Conservation (phyloP, 2,888 invertebrate species). For the Tinea trinotella region DNA sequence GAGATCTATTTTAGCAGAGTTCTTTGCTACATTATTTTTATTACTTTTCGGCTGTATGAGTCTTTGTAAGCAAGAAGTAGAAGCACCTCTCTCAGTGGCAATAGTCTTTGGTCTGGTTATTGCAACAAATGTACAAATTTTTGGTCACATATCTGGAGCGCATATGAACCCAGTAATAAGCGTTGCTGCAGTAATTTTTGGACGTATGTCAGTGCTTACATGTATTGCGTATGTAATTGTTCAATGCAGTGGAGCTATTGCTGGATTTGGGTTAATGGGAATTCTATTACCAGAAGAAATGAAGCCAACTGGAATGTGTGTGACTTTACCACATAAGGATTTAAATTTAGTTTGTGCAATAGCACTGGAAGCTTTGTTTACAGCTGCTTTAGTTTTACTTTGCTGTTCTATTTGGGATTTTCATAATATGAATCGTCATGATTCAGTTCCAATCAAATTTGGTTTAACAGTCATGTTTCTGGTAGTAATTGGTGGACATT, state of each 20-base stretch:
- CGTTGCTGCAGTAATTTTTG: conserved; percentile 74
- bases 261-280: conserved; percentile 78
- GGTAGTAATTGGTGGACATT: conserved; percentile 76
- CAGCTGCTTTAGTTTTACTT: conserved; percentile 75
- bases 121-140: conserved; percentile 78
- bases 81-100: conserved; percentile 60
- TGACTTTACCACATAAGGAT: conserved; percentile 68
- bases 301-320: conserved; percentile 66
- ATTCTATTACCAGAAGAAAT: conserved; percentile 57
- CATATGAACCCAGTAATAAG: conserved; percentile 86
- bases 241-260: conserved; percentile 77
- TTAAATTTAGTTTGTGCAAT: conserved; percentile 68
- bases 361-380: conserved; percentile 75
- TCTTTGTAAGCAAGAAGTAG: conserved; percentile 56
- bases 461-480: conserved; percentile 77
- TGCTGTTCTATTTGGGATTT: conserved; percentile 84
- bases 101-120: conserved; percentile 79
- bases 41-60: conserved; percentile 84
- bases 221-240: conserved; percentile 74
- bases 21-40: conserved; percentile 77
- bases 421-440: conserved; percentile 74
- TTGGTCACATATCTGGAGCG: conserved; percentile 84
- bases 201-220: conserved; percentile 65
- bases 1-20: conserved; percentile 72
- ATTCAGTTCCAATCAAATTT: conserved; percentile 77